Percentiles rank a stretch among this genome's conserved stretches.
Evolutionary conservation across 2,797 vertebrate genomes (phyloP).

Genomic region (Anisognathus igniventris): DNA sequence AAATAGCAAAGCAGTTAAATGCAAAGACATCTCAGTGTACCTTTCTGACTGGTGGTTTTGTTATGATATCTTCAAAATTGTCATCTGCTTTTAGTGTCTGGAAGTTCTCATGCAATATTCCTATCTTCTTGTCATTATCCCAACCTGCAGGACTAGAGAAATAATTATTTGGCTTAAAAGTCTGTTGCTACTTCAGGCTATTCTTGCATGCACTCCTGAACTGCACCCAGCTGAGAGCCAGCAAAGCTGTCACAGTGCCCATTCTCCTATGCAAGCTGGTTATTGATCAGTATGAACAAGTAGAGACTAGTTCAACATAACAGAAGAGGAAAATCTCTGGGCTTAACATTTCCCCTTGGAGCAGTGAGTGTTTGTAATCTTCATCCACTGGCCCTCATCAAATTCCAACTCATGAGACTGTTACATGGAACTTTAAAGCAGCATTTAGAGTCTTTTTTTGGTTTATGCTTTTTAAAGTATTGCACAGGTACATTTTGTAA

Average conservation of each 20-base stretch:
- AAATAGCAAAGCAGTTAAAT: not conserved
- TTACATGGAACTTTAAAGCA: not conserved
- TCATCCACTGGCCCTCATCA: not conserved
- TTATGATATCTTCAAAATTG: constrained; percentile 93
- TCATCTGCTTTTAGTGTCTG: constrained; percentile 93
- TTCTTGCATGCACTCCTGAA: not conserved
- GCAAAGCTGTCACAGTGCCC: not conserved
- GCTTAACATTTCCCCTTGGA: not conserved
- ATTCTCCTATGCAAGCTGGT: not conserved
- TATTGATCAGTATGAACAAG: not conserved
- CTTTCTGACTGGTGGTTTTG: constrained; percentile 96
- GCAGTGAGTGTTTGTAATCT: not conserved
- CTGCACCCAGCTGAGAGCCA: not conserved
- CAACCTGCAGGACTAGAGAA: constrained; percentile 91
- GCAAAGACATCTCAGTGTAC: constrained; percentile 66
- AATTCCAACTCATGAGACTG: not conserved
- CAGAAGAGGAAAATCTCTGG: not conserved
- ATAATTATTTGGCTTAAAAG: not conserved
- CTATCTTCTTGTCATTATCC: constrained; percentile 99
- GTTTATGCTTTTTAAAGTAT: not conserved
- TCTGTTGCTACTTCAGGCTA: not conserved
- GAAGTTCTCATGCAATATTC: constrained; percentile 96
- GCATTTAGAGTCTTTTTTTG: too few relatives aligned
- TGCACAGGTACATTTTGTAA: not conserved
- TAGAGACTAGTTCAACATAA: not conserved